Percentiles rank a stretch among this genome's conserved stretches.
Evolutionary conservation across 2,888 invertebrate species (phyloP).

Genomic region (Acleris emargana): DNA sequence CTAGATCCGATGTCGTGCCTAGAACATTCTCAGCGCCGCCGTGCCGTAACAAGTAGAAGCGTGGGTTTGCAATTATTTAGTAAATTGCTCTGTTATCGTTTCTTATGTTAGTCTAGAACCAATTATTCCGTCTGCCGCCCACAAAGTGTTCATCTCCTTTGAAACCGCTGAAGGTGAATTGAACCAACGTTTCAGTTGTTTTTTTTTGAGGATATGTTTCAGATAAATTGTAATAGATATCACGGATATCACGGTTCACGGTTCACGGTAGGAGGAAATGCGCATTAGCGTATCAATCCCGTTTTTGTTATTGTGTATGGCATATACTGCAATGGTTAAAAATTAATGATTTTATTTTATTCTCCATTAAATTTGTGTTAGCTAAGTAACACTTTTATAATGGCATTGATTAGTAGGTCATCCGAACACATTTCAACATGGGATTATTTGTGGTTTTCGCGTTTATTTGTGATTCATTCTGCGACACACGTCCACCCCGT

Average conservation of each 20-base stretch:
- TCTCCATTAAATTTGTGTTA: no score
- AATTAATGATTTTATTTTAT: no score
- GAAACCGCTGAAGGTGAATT: slow-evolving; percentile 7
- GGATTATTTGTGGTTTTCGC: slow-evolving; percentile 40
- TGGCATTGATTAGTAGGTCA: background rate
- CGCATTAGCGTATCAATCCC: no score
- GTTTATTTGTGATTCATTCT: slow-evolving; percentile 54
- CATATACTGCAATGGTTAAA: no score
- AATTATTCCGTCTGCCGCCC: slow-evolving; percentile 56
- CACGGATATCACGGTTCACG: no score
- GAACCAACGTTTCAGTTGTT: background rate
- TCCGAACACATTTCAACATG: slow-evolving; percentile 5
- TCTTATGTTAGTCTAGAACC: slow-evolving; percentile 44
- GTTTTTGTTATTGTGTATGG: no score
- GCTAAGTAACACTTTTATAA: no score
- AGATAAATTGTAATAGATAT: no score
- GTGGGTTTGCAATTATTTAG: slow-evolving; percentile 48
- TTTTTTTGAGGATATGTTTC: background rate
- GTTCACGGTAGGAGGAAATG: no score
- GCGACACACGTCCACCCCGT: slow-evolving; percentile 49
- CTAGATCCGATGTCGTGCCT: no score
- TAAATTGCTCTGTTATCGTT: slow-evolving; percentile 55
- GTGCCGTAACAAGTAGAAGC: slow-evolving; percentile 36
- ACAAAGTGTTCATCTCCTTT: slow-evolving; percentile 40
- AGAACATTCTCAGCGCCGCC: background rate